These are phyloP conservation scores for Sinohyriopsis cumingii DNA, from an alignment of 2,888 invertebrate genomes.

Conservation along the genomic window DNA sequence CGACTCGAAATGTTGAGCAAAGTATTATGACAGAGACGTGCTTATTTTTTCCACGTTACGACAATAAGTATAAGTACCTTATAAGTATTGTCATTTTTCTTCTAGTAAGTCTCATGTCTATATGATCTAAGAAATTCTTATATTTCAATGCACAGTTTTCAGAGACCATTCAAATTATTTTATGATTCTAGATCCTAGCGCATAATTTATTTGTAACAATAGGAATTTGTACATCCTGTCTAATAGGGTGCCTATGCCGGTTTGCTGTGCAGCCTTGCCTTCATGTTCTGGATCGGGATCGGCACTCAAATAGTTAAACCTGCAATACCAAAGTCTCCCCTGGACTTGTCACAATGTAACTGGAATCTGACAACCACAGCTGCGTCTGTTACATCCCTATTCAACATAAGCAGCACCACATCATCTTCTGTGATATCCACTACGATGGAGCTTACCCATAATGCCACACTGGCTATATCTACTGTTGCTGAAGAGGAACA, in stretches of 20 bases:
- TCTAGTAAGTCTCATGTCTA: neutral
- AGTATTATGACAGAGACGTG: too few species aligned
- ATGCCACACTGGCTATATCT: too few species aligned
- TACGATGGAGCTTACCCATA: too few species aligned
- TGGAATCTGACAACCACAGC: slow-evolving; percentile 46
- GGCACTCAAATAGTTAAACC: slow-evolving; percentile 78
- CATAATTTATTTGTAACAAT: too few species aligned
- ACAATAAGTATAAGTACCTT: neutral
- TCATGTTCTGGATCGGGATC: slow-evolving; percentile 89
- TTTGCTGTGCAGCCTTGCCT: slow-evolving; percentile 78
- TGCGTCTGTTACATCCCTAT: slow-evolving; percentile 8
- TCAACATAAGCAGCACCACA: slow-evolving; percentile 11
- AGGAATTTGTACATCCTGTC: too few species aligned
- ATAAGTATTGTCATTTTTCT: neutral
- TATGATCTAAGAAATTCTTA: too few species aligned
- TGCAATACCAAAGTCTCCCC: slow-evolving; percentile 29
- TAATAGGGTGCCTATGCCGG: slow-evolving; percentile 81
- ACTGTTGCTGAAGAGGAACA: too few species aligned
- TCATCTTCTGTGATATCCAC: neutral
- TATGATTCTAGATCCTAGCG: too few species aligned
- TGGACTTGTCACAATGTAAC: slow-evolving; percentile 42
- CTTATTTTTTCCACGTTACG: too few species aligned
- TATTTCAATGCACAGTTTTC: too few species aligned
- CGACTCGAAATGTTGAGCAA: too few species aligned
- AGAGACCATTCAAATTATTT: too few species aligned